Evolutionary conservation across 2,888 invertebrate genomes (phyloP).

Genomic region (Lasius fuliginosus): DNA sequence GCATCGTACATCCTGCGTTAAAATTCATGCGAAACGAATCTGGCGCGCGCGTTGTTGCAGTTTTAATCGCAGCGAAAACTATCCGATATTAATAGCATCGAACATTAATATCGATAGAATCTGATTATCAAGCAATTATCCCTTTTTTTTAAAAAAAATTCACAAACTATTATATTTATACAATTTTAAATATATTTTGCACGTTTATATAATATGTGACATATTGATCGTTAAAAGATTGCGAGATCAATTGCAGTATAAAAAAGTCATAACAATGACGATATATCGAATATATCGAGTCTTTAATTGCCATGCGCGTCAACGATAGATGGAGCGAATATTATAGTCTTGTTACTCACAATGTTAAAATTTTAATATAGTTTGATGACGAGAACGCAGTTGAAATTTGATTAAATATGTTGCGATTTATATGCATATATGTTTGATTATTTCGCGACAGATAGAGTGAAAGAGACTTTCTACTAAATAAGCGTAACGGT

Average conservation of each 20-base stretch:
- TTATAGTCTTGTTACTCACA: not conserved
- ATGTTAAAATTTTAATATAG: not conserved
- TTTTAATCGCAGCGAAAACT: constrained; percentile 80
- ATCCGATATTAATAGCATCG: constrained; percentile 78
- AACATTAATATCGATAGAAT: constrained; percentile 54
- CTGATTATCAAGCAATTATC: constrained; percentile 48
- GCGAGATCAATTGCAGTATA: not conserved
- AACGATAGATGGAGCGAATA: not conserved
- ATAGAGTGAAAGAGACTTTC: not conserved
- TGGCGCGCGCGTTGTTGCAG: constrained; percentile 53
- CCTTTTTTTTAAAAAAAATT: not conserved
- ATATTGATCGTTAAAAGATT: not conserved
- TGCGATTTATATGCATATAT: not conserved
- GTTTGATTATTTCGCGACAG: not conserved
- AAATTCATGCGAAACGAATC: constrained; percentile 75
- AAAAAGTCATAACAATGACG: not conserved
- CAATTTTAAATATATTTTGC: not conserved
- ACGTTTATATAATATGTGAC: too few relatives aligned
- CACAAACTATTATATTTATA: not conserved
- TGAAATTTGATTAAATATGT: not conserved
- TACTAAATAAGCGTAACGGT: not conserved
- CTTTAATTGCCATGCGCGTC: too few relatives aligned
- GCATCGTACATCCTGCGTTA: constrained; percentile 67
- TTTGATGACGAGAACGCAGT: not conserved
- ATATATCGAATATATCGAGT: not conserved